Evolutionary conservation across 1,140 invertebrate species (phyloP).

Genomic region (Caerostris darwini): DNA sequence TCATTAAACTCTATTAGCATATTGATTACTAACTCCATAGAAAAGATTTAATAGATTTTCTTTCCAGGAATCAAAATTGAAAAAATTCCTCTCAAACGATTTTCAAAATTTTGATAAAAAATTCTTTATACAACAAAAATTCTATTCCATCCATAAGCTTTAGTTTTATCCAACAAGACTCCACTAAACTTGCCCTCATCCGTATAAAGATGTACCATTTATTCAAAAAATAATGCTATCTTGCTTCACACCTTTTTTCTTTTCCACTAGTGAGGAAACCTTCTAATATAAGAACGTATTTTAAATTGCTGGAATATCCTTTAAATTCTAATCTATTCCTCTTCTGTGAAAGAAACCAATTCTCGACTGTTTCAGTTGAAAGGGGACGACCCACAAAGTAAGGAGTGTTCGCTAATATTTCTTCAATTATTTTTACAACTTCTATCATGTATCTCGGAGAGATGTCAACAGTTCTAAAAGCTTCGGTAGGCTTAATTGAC

Average conservation of each 20-base stretch:
- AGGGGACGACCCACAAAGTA: slow-evolving; percentile 23
- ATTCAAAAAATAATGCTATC: neutral
- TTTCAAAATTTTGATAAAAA: neutral
- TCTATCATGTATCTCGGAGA: slow-evolving; percentile 44
- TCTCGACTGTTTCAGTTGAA: slow-evolving; percentile 9
- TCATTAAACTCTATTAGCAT: no score
- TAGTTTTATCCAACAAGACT: neutral
- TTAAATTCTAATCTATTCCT: neutral
- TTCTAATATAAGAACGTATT: neutral
- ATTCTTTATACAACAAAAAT: neutral
- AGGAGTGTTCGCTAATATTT: slow-evolving; percentile 21
- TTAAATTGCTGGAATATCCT: neutral
- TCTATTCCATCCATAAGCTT: neutral
- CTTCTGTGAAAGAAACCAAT: slow-evolving; percentile 21
- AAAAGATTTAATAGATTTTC: no score
- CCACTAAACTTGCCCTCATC: neutral
- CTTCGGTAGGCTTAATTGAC: slow-evolving; percentile 51
- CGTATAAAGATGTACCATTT: neutral
- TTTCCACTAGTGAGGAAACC: neutral
- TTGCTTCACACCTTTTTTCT: neutral
- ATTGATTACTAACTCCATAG: no score
- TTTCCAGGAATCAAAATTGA: no score
- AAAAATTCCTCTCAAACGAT: neutral
- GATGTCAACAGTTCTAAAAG: slow-evolving; percentile 55
- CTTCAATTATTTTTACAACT: slow-evolving; percentile 65